Percentiles rank a stretch among this genome's conserved stretches.
Evolutionary conservation across 1,140 invertebrate species (phyloP).

Genomic region (Drosophila carrolli): DNA sequence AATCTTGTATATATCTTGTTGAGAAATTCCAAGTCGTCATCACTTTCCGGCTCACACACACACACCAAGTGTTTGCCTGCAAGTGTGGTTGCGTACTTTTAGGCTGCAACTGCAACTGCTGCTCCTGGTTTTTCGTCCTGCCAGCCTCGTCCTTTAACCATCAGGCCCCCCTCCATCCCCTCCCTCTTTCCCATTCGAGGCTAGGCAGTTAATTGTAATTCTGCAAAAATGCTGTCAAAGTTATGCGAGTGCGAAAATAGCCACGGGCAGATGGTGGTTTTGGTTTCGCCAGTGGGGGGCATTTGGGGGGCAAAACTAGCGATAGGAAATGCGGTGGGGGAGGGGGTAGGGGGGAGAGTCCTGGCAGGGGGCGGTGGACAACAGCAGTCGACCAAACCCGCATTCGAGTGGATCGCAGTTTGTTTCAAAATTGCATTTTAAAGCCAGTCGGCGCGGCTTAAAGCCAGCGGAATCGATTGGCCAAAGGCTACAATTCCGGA

Average conservation of each 20-base stretch:
- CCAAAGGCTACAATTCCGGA: constrained; percentile 26
- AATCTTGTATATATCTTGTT: no score
- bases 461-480: constrained; percentile 35
- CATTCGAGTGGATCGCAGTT: constrained; percentile 51
- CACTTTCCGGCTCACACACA: constrained; percentile 3
- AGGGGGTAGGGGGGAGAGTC: neutral
- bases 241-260: constrained; percentile 79
- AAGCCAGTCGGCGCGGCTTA: constrained; percentile 31
- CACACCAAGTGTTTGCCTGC: constrained; percentile 20
- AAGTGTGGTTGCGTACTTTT: constrained; percentile 52
- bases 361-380: neutral
- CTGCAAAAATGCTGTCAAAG: constrained; percentile 78
- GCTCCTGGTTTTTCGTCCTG: constrained; percentile 31
- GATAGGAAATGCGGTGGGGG: neutral
- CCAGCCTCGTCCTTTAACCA: neutral
- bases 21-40: neutral
- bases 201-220: constrained; percentile 76
- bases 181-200: constrained; percentile 14
- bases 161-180: no score
- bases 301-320: neutral
- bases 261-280: constrained; percentile 49
- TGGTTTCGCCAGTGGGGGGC: constrained; percentile 12
- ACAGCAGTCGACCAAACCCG: constrained; percentile 31
- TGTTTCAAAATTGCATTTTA: constrained; percentile 57
- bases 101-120: constrained; percentile 42